Conservation (phyloP, 2,797 vertebrate genomes). For the Calcarius lapponicus region DNA sequence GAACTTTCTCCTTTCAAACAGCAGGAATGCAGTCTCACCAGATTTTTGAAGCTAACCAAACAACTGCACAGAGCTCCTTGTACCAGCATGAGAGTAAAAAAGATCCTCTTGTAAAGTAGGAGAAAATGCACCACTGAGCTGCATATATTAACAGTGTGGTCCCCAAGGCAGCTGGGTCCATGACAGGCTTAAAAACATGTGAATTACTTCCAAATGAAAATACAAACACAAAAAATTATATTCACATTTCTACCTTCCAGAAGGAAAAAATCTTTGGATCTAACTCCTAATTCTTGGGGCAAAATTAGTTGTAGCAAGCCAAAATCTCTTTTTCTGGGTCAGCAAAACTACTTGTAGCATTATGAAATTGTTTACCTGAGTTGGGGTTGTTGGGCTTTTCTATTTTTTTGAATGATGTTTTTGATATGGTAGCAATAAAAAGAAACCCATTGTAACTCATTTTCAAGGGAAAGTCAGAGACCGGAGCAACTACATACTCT, state of each 20-base stretch:
- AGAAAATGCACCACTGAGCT: background rate
- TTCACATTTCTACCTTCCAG: background rate
- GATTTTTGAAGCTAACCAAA: background rate
- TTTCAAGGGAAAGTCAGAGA: slow-evolving; percentile 1
- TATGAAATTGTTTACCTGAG: background rate
- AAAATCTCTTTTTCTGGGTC: background rate
- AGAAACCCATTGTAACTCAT: background rate
- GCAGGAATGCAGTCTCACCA: background rate
- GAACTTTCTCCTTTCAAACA: background rate
- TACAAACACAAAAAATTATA: background rate
- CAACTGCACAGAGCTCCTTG: background rate
- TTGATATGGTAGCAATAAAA: background rate
- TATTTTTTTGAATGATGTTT: background rate
- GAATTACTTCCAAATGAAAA: background rate
- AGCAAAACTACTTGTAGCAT: background rate
- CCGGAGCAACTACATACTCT: background rate
- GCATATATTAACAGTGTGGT: background rate
- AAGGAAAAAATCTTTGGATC: background rate
- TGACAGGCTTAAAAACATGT: background rate
- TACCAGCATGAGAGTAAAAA: background rate
- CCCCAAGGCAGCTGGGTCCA: background rate
- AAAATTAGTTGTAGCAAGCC: background rate
- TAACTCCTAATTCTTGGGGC: background rate
- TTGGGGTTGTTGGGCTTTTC: background rate
- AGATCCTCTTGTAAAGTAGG: background rate